Conservation (phyloP, 2,113 vertebrate genomes). For the Nannospalax galili region DNA sequence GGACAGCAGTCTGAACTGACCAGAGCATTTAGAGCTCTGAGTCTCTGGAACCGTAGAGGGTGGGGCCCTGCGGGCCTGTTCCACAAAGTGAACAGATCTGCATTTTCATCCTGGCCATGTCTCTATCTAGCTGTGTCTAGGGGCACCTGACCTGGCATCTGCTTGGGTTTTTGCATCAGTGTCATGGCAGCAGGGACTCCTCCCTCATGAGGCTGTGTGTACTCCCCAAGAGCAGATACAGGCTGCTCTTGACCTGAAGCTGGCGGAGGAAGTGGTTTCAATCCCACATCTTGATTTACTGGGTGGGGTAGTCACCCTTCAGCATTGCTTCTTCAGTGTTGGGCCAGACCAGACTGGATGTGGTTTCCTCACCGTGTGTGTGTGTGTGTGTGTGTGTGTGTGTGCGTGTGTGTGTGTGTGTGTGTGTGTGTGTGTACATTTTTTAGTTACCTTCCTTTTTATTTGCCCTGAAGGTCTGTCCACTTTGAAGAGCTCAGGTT, state of each 20-base stretch:
- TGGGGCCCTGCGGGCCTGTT: not conserved
- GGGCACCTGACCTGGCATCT: not conserved
- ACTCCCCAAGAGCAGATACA: not conserved
- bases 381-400: fast-evolving
- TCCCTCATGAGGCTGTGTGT: not conserved
- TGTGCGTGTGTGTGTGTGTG: not conserved
- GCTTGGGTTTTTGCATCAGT: not conserved
- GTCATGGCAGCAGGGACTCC: not conserved
- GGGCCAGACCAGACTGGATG: conserved; percentile 1
- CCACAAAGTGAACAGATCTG: not conserved
- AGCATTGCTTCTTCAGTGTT: conserved; percentile 13
- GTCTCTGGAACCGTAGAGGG: not conserved
- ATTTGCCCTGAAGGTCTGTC: too few species aligned
- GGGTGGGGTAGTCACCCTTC: conserved; percentile 28
- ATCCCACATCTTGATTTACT: conserved; percentile 68
- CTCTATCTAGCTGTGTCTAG: not conserved
- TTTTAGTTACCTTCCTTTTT: not conserved
- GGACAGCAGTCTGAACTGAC: not conserved
- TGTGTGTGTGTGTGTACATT: not conserved
- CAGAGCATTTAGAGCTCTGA: not conserved
- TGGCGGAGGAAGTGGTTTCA: conserved; percentile 65
- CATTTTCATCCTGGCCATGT: fast-evolving
- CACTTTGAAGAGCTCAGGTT: not conserved
- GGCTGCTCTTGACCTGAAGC: not conserved
- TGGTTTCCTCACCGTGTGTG: not conserved